Percentiles rank a stretch among this genome's conserved stretches.
phyloP scores from a whole-genome alignment of 2,888 invertebrate genomes.

The Tetragonula carbonaria region DNA sequence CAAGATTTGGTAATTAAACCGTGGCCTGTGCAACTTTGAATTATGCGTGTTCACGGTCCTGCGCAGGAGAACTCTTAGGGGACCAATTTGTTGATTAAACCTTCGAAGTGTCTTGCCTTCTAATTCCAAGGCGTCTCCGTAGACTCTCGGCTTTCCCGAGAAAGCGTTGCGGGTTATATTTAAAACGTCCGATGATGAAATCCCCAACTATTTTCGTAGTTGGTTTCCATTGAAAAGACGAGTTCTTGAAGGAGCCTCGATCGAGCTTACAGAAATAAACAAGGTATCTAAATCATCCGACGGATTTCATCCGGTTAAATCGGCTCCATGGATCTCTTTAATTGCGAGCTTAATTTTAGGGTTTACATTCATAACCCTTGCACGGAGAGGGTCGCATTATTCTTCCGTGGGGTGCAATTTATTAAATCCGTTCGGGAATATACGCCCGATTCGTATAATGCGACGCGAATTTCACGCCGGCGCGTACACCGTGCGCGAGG shows the following conservation, averaged over 20 bases:
- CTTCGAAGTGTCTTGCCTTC: conserved; percentile 65
- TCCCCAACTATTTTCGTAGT: not conserved
- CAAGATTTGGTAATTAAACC: conserved; percentile 82
- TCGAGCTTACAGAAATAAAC: conserved; percentile 22
- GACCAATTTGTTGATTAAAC: conserved; percentile 81
- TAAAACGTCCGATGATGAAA: not conserved
- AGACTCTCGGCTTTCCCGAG: not conserved
- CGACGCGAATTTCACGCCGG: not conserved
- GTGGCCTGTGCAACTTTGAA: conserved; percentile 80
- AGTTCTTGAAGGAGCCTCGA: not conserved
- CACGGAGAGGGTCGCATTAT: conserved; percentile 61
- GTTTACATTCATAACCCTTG: conserved; percentile 78
- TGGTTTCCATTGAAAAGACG: not conserved
- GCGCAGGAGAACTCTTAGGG: conserved; percentile 73
- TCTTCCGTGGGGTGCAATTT: conserved; percentile 67
- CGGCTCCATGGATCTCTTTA: conserved; percentile 67
- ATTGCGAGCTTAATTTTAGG: conserved; percentile 74
- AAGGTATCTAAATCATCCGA: conserved; percentile 29
- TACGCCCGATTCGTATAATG: conserved; percentile 41
- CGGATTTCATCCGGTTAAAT: conserved; percentile 56
- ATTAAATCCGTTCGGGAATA: conserved; percentile 66
- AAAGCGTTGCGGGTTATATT: not conserved
- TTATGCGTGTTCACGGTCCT: conserved; percentile 77
- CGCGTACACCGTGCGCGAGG: not conserved
- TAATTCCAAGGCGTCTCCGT: conserved; percentile 31